Base-by-base conservation (phyloP, 2,888 invertebrate genomes). In the Amiota mariae region DNA sequence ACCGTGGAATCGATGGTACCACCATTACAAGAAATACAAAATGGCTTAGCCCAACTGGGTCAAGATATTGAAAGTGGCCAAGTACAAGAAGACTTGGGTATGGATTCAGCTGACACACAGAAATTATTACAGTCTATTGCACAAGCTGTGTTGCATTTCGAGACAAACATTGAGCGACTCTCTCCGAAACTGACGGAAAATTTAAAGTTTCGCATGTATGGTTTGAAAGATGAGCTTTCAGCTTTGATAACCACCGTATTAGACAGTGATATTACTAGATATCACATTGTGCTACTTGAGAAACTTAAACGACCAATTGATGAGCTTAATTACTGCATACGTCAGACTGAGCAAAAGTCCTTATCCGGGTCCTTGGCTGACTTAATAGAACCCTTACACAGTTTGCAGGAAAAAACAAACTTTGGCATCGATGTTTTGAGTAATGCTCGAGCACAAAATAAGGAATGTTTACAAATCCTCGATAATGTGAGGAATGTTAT, bases 1-100 rank as follows among this genome's bases (percentile, higher is more conserved):
- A 90, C 91, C 1, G 88, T 91, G 20, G 90, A 89, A 61, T 88
- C 89, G 15, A 88, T 92, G 81, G 90, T 91, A 47, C 91, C 91
- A 1, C 92, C 94, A 0, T 88, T 94, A 13, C 91, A 92, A 72
- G 92, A 92, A 88, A 92, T 93, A 71, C 92, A 92, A 87, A 90
- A 88, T 72, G 92, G 92, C 24, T 82, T 93, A 61, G 91, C 90
- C 73, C 84, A 89, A 75, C 78, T 92, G 73, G 90, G 91, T 11
- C 90, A 91, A 75, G 90, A 91, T 73, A 87, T 91, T 51, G 87
- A 90, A 77, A 88, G 87, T 10, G 89, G 89, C 0, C 89, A 89
- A 63, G 76, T 88, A 8, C 84, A 85, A 20, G 85, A 87, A 63
- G 89, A 90, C 6, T 82, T 85, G 2, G 82, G 82, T 1, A 73